Conservation (phyloP, 2,797 vertebrate species). For the Manis javanica region DNA sequence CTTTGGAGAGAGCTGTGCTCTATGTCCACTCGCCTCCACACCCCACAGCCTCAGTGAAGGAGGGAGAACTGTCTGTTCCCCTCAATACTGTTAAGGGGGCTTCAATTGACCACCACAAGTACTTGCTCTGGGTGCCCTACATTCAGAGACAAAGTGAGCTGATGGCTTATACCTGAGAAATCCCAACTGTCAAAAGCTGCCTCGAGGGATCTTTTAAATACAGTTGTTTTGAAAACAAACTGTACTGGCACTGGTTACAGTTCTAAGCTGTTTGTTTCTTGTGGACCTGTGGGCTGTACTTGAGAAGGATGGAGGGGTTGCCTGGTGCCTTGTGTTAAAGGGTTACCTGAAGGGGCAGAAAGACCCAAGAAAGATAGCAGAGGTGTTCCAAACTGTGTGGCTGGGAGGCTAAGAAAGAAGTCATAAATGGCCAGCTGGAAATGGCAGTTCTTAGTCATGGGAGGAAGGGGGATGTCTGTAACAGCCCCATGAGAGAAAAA, state of each 20-base stretch:
- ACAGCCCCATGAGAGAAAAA: background rate
- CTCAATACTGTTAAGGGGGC: background rate
- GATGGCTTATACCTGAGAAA: background rate
- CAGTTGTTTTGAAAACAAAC: background rate
- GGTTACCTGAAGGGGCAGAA: background rate
- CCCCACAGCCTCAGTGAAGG: background rate
- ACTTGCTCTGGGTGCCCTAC: background rate
- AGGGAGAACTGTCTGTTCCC: background rate
- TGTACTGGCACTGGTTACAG: background rate
- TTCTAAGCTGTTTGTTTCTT: background rate
- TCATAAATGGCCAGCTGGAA: background rate
- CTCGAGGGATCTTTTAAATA: background rate
- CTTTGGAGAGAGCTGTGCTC: background rate
- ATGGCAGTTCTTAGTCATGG: background rate
- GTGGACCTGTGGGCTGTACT: rapidly evolving
- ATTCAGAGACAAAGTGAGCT: background rate
- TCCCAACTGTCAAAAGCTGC: background rate
- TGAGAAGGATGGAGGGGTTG: background rate
- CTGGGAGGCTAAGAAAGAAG: background rate
- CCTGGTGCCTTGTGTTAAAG: background rate
- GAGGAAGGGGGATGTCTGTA: background rate
- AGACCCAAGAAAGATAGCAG: background rate
- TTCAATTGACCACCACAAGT: background rate
- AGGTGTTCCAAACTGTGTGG: background rate
- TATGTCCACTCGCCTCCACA: rapidly evolving